These are phyloP conservation scores for Eubucco bourcierii DNA, from an alignment of 2,113 vertebrate genomes.

Conservation along the genomic window DNA sequence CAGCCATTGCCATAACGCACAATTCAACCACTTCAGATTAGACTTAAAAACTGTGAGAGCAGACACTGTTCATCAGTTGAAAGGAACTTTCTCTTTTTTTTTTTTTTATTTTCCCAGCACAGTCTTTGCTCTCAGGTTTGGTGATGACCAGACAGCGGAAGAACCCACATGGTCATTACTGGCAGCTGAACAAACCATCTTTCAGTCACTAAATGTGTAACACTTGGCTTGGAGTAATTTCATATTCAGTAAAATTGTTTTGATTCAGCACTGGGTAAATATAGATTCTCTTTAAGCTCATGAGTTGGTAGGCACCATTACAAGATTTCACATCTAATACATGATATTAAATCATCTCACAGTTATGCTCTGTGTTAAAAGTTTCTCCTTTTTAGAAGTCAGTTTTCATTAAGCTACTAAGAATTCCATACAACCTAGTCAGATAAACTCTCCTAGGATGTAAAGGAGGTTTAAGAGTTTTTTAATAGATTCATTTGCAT, in stretches of 20 bases:
- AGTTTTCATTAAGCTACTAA: background rate
- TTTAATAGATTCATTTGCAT: background rate
- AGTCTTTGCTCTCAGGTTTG: background rate
- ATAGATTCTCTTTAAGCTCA: background rate
- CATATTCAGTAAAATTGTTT: slow-evolving; percentile 1
- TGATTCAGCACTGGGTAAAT: background rate
- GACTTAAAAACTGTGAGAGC: background rate
- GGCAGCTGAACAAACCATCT: slow-evolving; percentile 32
- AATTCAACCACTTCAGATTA: background rate
- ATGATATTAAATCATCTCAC: background rate
- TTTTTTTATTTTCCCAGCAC: no score
- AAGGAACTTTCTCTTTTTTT: no score
- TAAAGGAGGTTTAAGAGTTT: background rate
- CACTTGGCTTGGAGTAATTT: background rate
- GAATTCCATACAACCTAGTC: background rate
- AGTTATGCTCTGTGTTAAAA: background rate
- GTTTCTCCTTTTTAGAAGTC: background rate
- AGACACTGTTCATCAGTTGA: background rate
- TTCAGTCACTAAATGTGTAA: slow-evolving; percentile 26
- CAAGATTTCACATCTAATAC: slow-evolving; percentile 17
- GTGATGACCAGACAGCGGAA: background rate
- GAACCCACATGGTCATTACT: background rate
- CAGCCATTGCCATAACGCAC: background rate
- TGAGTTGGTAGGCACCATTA: background rate
- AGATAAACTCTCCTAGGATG: background rate